A percentile compares a stretch with the other conserved stretches of the same genome.
Evolutionary conservation across 2,113 vertebrate genomes (phyloP).

Genomic region (Epinephelus fuscoguttatus): DNA sequence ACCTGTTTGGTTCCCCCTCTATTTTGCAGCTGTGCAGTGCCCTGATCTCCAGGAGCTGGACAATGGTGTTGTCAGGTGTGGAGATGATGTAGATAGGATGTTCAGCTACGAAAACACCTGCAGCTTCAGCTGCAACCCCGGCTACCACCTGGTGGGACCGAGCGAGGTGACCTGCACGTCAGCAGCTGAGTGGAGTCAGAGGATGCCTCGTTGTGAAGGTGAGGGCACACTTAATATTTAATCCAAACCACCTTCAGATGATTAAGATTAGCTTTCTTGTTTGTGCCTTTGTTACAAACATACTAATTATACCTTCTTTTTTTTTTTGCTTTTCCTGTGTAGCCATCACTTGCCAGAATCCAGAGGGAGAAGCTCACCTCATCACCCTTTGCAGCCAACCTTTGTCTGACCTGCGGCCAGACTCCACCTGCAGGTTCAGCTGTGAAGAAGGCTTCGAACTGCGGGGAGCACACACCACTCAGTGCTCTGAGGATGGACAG

Average conservation of each 20-base stretch:
- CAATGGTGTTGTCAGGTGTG: conserved; percentile 80
- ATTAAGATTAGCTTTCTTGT: background rate
- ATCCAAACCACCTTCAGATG: background rate
- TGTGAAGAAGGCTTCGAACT: conserved; percentile 71
- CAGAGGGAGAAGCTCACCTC: conserved; percentile 46
- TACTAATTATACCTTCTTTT: background rate
- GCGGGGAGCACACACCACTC: conserved; percentile 42
- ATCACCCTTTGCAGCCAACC: conserved; percentile 53
- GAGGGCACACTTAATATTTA: background rate
- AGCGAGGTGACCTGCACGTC: conserved; percentile 75
- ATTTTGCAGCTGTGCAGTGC: conserved; percentile 75
- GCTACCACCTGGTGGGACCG: conserved; percentile 79
- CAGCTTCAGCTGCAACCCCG: conserved; percentile 81
- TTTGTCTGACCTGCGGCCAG: conserved; percentile 16
- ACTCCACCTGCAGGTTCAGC: conserved; percentile 69
- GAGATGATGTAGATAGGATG: conserved; percentile 58
- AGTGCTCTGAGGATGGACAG: conserved; percentile 61
- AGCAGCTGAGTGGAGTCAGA: conserved; percentile 81
- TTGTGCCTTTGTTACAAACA: background rate
- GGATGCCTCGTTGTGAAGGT: conserved; percentile 85
- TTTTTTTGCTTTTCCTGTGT: background rate
- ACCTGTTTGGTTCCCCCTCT: conserved; percentile 11
- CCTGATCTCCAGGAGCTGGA: conserved; percentile 45
- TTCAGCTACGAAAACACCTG: conserved; percentile 86
- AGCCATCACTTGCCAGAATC: conserved; percentile 71